These are phyloP conservation scores for Eristalinus aeneus DNA, from an alignment of 2,888 invertebrate species.

Conservation along the genomic window DNA sequence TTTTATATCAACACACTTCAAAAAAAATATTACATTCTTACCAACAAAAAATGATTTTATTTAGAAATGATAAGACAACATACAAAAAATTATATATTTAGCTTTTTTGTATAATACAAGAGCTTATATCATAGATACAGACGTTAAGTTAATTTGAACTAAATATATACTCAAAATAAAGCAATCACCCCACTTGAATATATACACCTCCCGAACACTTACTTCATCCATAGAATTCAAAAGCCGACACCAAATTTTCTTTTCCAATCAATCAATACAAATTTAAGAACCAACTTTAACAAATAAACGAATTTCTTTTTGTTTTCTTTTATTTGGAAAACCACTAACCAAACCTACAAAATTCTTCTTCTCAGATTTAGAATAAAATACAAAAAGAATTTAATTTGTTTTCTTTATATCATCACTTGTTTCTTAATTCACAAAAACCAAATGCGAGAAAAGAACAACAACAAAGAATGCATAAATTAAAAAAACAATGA, in stretches of 20 bases:
- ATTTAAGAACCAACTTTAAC: background rate
- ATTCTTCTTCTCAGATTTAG: background rate
- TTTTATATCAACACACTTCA: slow-evolving; percentile 38
- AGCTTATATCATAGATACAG: slow-evolving; percentile 55
- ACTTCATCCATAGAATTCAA: slow-evolving; percentile 56
- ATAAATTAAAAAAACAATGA: slow-evolving; percentile 34
- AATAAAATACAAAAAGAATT: background rate
- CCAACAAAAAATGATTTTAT: slow-evolving; percentile 25
- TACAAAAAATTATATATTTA: slow-evolving; percentile 29
- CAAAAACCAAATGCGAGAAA: slow-evolving; percentile 19
- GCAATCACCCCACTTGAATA: slow-evolving; percentile 61
- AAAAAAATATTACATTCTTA: background rate
- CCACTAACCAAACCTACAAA: background rate
- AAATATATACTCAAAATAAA: slow-evolving; percentile 49
- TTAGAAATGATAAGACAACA: slow-evolving; percentile 23
- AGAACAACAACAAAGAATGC: slow-evolving; percentile 22
- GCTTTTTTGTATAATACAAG: slow-evolving; percentile 67
- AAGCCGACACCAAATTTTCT: slow-evolving; percentile 32
- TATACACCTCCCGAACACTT: slow-evolving; percentile 54
- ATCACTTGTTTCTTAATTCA: slow-evolving; percentile 9
- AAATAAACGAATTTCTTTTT: background rate
- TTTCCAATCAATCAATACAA: background rate
- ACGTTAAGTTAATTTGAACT: slow-evolving; percentile 43
- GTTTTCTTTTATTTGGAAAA: background rate
- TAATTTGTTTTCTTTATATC: background rate